Evolutionary conservation across 2,113 vertebrate species (phyloP).

Genomic region (Thamnophis sirtalis): DNA sequence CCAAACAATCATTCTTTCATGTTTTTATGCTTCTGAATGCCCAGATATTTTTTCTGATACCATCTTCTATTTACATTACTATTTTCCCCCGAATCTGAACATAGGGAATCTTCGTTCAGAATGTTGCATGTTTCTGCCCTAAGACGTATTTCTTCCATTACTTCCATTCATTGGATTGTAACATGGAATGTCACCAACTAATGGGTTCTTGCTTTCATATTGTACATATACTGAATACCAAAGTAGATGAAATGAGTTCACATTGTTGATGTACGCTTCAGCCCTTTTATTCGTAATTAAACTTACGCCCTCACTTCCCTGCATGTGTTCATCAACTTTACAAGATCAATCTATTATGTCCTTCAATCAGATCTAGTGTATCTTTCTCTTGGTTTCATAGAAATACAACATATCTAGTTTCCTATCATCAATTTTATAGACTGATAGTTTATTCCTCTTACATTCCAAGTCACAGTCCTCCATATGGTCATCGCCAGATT

Average conservation of each 20-base stretch:
- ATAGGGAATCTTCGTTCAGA: neutral
- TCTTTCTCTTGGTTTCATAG: neutral
- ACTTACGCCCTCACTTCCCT: neutral
- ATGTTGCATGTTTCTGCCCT: neutral
- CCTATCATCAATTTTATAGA: neutral
- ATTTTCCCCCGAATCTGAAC: neutral
- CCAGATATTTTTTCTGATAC: neutral
- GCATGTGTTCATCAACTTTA: neutral
- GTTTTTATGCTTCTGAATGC: neutral
- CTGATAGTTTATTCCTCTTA: neutral
- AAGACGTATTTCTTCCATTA: neutral
- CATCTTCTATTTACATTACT: neutral
- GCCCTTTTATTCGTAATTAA: neutral
- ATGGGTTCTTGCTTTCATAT: neutral
- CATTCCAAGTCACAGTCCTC: neutral
- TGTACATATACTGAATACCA: neutral
- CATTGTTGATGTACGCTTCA: neutral
- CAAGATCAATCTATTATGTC: neutral
- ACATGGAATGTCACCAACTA: neutral
- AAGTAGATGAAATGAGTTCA: neutral
- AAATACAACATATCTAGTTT: neutral
- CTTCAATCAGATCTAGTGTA: neutral
- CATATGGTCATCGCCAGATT: neutral
- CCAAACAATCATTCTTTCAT: neutral
- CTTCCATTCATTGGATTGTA: neutral